Percentiles rank a stretch among this genome's conserved stretches.
Evolutionary conservation across 2,113 vertebrate species (phyloP).

Genomic region (Bothrops jararaca): DNA sequence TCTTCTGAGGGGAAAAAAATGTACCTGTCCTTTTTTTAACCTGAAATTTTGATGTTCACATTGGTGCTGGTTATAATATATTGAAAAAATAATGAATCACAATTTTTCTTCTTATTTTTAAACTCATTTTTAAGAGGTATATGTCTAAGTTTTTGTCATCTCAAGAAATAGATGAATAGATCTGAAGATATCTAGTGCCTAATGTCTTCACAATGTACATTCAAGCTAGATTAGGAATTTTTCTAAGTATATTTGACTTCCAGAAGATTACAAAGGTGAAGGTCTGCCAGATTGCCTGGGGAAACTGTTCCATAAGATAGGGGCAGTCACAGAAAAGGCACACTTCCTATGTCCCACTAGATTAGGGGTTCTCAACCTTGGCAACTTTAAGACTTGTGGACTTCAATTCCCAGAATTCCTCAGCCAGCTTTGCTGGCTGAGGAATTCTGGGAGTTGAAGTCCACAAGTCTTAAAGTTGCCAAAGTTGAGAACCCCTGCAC

Average conservation of each 20-base stretch:
- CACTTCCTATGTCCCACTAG: background rate
- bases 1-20: background rate
- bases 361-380: too few relatives aligned
- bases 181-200: background rate
- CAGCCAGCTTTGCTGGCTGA: too few relatives aligned
- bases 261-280: background rate
- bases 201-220: background rate
- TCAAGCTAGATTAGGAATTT: background rate
- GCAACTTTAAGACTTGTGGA: too few relatives aligned
- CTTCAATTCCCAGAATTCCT: too few relatives aligned
- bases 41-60: background rate
- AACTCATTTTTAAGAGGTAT: background rate
- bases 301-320: background rate
- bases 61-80: background rate
- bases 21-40: background rate
- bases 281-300: background rate
- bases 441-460: too few relatives aligned
- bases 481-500: too few relatives aligned
- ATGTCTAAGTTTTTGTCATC: background rate
- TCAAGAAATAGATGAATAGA: background rate
- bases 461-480: too few relatives aligned
- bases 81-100: background rate
- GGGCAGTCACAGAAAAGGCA: background rate
- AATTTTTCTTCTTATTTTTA: background rate
- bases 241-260: background rate